phyloP scores from a whole-genome alignment of 2,113 vertebrate species.

The Variabilichromis moorii region DNA sequence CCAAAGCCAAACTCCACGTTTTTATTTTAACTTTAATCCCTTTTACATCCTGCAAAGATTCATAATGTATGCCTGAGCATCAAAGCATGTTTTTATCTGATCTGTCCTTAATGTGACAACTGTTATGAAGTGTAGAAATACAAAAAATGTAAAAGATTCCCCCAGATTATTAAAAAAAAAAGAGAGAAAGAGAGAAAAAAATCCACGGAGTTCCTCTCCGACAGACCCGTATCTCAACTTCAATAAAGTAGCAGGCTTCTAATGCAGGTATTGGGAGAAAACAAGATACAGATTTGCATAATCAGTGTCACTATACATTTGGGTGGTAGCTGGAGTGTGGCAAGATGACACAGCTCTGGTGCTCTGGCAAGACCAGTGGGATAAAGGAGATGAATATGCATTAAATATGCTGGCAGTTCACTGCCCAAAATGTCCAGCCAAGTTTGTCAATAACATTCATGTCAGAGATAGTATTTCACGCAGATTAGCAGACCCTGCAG shows the following conservation, averaged over 20 bases:
- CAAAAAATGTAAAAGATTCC: conserved; percentile 60
- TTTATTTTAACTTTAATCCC: conserved; percentile 49
- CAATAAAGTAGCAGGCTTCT: conserved; percentile 66
- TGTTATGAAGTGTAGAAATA: conserved; percentile 52
- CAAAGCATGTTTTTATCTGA: conserved; percentile 60
- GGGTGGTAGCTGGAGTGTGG: conserved; percentile 69
- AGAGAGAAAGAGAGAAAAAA: not conserved
- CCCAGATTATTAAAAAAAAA: conserved; percentile 45
- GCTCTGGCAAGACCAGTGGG: conserved; percentile 60
- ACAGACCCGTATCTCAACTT: conserved; percentile 60
- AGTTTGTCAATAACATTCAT: conserved; percentile 75
- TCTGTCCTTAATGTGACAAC: conserved; percentile 56
- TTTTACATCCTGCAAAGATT: conserved; percentile 36
- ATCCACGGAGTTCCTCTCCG: conserved; percentile 21
- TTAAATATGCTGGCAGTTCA: conserved; percentile 61
- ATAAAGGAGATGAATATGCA: conserved; percentile 74
- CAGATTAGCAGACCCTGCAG: conserved; percentile 55
- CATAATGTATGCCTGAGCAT: conserved; percentile 46
- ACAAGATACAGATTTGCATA: conserved; percentile 79
- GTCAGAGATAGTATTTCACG: conserved; percentile 62
- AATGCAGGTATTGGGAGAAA: conserved; percentile 70
- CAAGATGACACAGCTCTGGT: conserved; percentile 67
- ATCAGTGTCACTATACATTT: conserved; percentile 82
- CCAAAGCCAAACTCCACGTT: not conserved
- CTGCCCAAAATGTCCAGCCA: conserved; percentile 70